phyloP scores from a whole-genome alignment of 2,797 vertebrate species.

The Thaleichthys pacificus region DNA sequence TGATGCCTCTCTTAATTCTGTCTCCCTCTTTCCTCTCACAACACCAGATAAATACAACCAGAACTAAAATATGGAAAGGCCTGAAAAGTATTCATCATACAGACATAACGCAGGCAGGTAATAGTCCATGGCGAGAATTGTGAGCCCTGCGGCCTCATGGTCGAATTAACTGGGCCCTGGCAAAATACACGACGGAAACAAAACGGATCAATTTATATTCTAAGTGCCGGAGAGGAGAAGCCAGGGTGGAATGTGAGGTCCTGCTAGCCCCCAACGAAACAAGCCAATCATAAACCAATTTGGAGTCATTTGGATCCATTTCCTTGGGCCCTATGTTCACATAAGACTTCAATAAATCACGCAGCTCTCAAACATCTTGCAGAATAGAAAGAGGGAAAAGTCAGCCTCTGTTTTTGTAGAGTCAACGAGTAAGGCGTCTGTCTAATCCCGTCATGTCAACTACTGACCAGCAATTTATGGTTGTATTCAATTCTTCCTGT shows the following conservation, averaged over 20 bases:
- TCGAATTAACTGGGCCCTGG: slow-evolving; percentile 15
- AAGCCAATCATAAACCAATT: slow-evolving; percentile 43
- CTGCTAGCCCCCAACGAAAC: slow-evolving; percentile 1
- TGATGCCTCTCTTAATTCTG: not conserved
- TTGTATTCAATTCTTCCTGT: not conserved
- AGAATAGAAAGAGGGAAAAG: not conserved
- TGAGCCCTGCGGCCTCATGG: not conserved
- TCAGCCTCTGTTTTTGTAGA: not conserved
- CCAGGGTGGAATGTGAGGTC: slow-evolving; percentile 18
- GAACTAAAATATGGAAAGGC: not conserved
- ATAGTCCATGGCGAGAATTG: slow-evolving; percentile 3
- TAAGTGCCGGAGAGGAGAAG: slow-evolving; percentile 16
- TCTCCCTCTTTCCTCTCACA: not conserved
- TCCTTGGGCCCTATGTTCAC: slow-evolving; percentile 20
- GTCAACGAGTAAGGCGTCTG: not conserved
- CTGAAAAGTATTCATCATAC: slow-evolving; percentile 4
- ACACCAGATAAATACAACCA: not conserved
- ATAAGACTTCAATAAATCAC: slow-evolving; percentile 38
- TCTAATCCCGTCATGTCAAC: not conserved
- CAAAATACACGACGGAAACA: slow-evolving; percentile 20
- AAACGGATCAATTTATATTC: slow-evolving; percentile 31
- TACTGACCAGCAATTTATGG: not conserved
- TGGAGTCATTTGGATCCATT: slow-evolving; percentile 34
- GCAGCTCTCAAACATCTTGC: not conserved
- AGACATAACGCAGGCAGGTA: slow-evolving; percentile 9